Percentiles rank a stretch among this genome's conserved stretches.
These are phyloP conservation scores for Reticulitermes speratus DNA, from an alignment of 1,140 invertebrate species.

Conservation along the genomic window DNA sequence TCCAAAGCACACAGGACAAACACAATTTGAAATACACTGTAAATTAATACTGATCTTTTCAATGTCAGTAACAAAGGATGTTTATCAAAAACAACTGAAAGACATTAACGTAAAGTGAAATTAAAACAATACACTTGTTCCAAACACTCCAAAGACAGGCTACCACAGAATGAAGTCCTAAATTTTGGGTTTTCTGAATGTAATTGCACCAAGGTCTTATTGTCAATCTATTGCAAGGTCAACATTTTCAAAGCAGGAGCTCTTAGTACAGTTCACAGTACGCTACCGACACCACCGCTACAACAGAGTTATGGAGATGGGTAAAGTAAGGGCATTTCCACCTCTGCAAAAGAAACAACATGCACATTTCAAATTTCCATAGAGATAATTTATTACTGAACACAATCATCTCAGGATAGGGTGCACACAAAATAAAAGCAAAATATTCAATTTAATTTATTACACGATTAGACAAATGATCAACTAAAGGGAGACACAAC, in stretches of 20 bases:
- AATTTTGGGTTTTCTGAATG: neutral
- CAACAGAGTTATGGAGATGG: too few species aligned
- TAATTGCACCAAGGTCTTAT: neutral
- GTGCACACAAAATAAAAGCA: conserved; percentile 23
- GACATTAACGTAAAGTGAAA: too few species aligned
- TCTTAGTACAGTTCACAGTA: neutral
- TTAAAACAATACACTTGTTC: too few species aligned
- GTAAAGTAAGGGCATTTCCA: neutral
- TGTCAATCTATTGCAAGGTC: neutral
- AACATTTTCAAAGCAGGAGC: neutral
- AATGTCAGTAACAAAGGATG: too few species aligned
- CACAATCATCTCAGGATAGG: neutral
- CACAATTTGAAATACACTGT: too few species aligned
- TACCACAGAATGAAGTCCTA: neutral
- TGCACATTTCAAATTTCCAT: conserved; percentile 8
- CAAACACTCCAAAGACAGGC: too few species aligned
- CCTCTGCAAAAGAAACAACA: conserved; percentile 5
- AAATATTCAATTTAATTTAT: conserved; percentile 34
- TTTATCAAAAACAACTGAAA: too few species aligned
- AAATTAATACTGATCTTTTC: too few species aligned
- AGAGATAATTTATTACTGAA: conserved; percentile 11
- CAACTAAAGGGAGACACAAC: conserved; percentile 33
- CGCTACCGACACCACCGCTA: neutral
- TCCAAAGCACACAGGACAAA: too few species aligned
- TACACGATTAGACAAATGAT: conserved; percentile 33